A percentile compares a stretch with the other conserved stretches of the same genome.
Conservation (phyloP, 2,797 vertebrate species). For the Novumbra hubbsi region DNA sequence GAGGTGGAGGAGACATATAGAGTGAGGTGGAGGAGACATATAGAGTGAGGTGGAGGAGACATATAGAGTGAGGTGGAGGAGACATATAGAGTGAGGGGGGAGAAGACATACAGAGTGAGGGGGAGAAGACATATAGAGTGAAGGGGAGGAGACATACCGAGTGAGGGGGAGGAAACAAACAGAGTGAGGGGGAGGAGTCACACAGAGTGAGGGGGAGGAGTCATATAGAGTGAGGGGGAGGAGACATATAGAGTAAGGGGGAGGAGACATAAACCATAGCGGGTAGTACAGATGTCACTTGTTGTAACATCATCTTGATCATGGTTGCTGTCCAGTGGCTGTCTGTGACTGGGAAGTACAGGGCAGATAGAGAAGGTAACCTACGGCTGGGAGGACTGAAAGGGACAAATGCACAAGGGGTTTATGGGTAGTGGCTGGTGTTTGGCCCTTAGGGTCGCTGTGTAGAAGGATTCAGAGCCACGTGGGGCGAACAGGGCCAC, state of each 20-base stretch:
- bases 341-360: background rate
- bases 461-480: too few relatives aligned
- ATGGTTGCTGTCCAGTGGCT: background rate
- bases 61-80: too few relatives aligned
- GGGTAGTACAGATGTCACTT: background rate
- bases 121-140: background rate
- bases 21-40: background rate
- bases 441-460: background rate
- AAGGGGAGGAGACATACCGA: conserved; percentile 30
- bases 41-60: too few relatives aligned
- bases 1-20: too few relatives aligned
- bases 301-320: background rate
- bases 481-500: background rate
- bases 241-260: background rate
- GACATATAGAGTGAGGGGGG: too few relatives aligned
- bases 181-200: conserved; percentile 26
- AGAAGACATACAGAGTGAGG: conserved; percentile 25
- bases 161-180: conserved; percentile 15
- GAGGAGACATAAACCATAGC: background rate
- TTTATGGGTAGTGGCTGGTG: background rate
- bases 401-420: background rate
- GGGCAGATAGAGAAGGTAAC: conserved; percentile 2
- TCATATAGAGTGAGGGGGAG: too few relatives aligned
- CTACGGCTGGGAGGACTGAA: background rate
- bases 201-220: background rate